Conservation (phyloP, 2,888 invertebrate genomes). For the Oscheius sp. region DNA sequence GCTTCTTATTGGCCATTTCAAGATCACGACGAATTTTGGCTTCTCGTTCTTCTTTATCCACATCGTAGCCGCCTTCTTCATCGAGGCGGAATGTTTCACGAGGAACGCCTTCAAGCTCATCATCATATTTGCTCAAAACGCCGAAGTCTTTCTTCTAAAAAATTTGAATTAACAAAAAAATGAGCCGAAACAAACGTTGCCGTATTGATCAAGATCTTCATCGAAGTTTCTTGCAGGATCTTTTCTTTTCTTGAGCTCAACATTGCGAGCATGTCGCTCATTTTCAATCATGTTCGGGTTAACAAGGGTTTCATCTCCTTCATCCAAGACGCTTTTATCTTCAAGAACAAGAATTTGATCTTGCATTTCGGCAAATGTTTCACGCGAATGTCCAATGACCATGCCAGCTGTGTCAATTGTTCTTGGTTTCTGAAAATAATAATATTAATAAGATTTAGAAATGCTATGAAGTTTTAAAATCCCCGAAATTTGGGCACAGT, state of each 20-base stretch:
- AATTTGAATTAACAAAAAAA: not conserved
- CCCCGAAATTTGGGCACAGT: not conserved
- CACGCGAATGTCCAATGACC: constrained; percentile 83
- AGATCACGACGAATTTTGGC: constrained; percentile 42
- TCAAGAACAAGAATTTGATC: constrained; percentile 90
- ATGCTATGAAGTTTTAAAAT: too few relatives aligned
- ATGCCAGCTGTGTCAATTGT: constrained; percentile 79
- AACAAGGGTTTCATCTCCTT: constrained; percentile 86
- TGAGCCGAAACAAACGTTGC: constrained; percentile 74
- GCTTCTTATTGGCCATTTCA: constrained; percentile 65
- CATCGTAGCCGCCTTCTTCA: constrained; percentile 61
- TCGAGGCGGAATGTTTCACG: constrained; percentile 63
- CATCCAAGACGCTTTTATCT: constrained; percentile 89
- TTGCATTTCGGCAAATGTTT: constrained; percentile 73
- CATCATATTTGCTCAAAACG: constrained; percentile 91
- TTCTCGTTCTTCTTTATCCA: constrained; percentile 60
- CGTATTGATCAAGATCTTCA: constrained; percentile 77
- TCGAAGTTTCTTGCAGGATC: constrained; percentile 81
- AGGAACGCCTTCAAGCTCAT: constrained; percentile 83
- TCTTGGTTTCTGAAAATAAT: constrained; percentile 33
- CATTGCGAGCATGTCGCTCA: constrained; percentile 79
- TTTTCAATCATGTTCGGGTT: constrained; percentile 78
- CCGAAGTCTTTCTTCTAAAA: constrained; percentile 48
- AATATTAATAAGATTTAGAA: constrained; percentile 12
- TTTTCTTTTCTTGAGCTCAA: constrained; percentile 86